Conservation (phyloP, 1,140 invertebrate genomes). For the Drosophila melanica region DNA sequence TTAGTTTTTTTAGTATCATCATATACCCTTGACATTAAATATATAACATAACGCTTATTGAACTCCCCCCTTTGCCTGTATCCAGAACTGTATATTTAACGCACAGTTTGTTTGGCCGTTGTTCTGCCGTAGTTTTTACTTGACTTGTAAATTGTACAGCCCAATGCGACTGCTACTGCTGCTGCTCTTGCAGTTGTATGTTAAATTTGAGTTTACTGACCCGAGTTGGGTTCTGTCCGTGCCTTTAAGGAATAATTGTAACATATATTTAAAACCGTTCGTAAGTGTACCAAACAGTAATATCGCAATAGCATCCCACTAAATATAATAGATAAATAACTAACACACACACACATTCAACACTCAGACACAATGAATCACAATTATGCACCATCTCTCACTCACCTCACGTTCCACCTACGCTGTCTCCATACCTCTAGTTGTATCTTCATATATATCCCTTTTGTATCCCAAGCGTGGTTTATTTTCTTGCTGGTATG, state of each 20-base stretch:
- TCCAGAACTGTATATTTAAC: constrained; percentile 24
- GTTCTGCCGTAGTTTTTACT: constrained; percentile 8
- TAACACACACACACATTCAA: constrained; percentile 2
- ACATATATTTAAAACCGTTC: background rate
- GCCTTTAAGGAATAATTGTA: background rate
- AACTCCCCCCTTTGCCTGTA: background rate
- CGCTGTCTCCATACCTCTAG: background rate
- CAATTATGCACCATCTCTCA: constrained; percentile 5
- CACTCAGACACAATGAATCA: constrained; percentile 15
- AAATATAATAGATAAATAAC: background rate
- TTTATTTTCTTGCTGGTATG: background rate
- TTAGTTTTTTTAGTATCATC: background rate
- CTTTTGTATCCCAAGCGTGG: constrained; percentile 8
- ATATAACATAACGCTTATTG: background rate
- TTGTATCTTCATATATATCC: constrained; percentile 5
- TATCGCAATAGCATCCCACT: background rate
- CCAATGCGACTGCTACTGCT: background rate
- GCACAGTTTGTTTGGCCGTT: constrained; percentile 42
- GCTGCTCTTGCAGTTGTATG: background rate
- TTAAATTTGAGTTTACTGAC: background rate
- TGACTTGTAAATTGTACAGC: background rate
- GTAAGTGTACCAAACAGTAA: background rate
- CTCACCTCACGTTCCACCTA: background rate
- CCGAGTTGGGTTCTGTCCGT: background rate
- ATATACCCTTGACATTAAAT: background rate